These are phyloP conservation scores for Tapirus terrestris DNA, from an alignment of 2,113 vertebrate species.

Conservation along the genomic window DNA sequence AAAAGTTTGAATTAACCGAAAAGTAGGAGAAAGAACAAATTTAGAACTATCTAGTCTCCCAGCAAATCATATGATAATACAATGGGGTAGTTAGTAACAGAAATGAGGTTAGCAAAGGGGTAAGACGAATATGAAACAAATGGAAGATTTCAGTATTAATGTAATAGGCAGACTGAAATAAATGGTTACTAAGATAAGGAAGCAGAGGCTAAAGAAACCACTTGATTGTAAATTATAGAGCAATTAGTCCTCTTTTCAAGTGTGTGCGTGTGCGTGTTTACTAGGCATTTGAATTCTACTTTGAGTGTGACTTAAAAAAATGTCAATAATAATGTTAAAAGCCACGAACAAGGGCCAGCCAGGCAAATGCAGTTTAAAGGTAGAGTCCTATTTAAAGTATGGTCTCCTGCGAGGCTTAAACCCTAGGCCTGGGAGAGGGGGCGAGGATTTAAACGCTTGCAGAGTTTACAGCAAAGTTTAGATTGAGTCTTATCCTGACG, in stretches of 20 bases:
- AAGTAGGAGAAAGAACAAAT: conserved; percentile 49
- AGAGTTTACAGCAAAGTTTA: conserved; percentile 84
- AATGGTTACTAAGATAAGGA: conserved; percentile 85
- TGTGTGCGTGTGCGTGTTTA: conserved; percentile 54
- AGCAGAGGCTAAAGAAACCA: conserved; percentile 81
- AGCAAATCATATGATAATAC: not conserved
- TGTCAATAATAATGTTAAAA: conserved; percentile 73
- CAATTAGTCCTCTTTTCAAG: conserved; percentile 82
- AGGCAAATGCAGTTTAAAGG: conserved; percentile 44
- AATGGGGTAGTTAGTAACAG: conserved; percentile 74
- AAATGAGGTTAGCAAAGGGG: conserved; percentile 75
- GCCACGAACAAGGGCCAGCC: not conserved
- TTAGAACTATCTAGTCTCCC: conserved; percentile 61
- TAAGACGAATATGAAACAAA: conserved; percentile 76
- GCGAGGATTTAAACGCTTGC: conserved; percentile 77
- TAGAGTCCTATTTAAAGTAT: conserved; percentile 48
- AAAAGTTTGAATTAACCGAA: conserved; percentile 53
- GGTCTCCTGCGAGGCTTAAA: conserved; percentile 63
- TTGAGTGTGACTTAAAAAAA: conserved; percentile 76
- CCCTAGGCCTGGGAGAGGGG: conserved; percentile 68
- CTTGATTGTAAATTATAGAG: conserved; percentile 85
- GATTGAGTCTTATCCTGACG: conserved; percentile 88
- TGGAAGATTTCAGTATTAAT: conserved; percentile 80
- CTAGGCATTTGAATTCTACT: conserved; percentile 72
- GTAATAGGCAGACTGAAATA: conserved; percentile 83